These are phyloP conservation scores for Danionella dracula DNA, from an alignment of 2,797 vertebrate genomes.

Conservation along the genomic window DNA sequence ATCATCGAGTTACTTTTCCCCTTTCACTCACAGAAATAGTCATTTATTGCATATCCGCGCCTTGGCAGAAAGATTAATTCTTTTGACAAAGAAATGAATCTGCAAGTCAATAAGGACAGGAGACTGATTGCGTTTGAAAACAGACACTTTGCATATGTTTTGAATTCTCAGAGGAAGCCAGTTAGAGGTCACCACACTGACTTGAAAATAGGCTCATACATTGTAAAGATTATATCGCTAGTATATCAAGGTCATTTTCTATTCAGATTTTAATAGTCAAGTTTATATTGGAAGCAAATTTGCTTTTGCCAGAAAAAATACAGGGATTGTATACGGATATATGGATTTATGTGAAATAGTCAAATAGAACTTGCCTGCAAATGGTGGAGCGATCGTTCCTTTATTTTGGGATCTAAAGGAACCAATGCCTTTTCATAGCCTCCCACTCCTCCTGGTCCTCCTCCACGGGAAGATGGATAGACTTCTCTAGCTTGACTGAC, in stretches of 20 bases:
- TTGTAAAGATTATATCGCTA: background rate
- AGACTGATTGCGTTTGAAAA: conserved; percentile 32
- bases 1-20: conserved; percentile 21
- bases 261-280: background rate
- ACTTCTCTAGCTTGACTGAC: conserved; percentile 96
- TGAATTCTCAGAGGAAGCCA: conserved; percentile 22
- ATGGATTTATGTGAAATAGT: background rate
- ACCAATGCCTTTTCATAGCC: conserved; percentile 87
- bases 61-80: conserved; percentile 36
- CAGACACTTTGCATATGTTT: conserved; percentile 28
- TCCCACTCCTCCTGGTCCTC: conserved; percentile 45
- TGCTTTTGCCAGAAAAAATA: background rate
- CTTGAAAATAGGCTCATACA: background rate
- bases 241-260: background rate
- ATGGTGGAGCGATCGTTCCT: conserved; percentile 90
- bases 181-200: conserved; percentile 31
- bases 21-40: conserved; percentile 29
- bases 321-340: background rate
- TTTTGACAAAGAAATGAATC: conserved; percentile 41
- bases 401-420: conserved; percentile 84
- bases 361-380: conserved; percentile 79
- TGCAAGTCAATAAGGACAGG: conserved; percentile 44
- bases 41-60: conserved; percentile 25
- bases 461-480: conserved; percentile 74
- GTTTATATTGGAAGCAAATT: background rate